These are phyloP conservation scores for Clarias laeviceps DNA, from an alignment of 2,797 vertebrate genomes.

Conservation along the genomic window DNA sequence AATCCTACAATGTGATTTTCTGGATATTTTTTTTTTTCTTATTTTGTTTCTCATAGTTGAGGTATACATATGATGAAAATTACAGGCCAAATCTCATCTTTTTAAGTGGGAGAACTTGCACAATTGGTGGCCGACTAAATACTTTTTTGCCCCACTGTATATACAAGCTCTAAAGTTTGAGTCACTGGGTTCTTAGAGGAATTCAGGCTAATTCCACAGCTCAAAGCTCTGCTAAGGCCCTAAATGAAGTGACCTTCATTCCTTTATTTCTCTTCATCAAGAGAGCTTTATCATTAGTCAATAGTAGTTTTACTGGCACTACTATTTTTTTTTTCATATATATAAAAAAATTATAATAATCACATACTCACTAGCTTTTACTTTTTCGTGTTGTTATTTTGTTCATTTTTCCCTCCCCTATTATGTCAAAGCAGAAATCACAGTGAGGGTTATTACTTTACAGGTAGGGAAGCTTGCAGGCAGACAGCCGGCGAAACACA, in stretches of 20 bases:
- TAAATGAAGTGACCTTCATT: constrained; percentile 14
- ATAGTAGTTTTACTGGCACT: not conserved
- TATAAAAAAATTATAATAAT: not conserved
- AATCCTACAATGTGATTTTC: too few relatives aligned
- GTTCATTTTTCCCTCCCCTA: constrained; percentile 16
- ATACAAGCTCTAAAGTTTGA: not conserved
- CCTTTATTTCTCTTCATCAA: too few relatives aligned
- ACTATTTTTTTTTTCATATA: not conserved
- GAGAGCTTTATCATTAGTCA: not conserved
- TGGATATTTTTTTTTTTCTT: too few relatives aligned
- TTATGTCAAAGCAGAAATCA: constrained; percentile 26
- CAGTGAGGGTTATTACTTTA: constrained; percentile 46
- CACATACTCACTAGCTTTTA: not conserved
- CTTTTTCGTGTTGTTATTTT: constrained; percentile 33
- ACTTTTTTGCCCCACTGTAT: too few relatives aligned
- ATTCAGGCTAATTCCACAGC: constrained; percentile 6
- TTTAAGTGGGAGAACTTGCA: too few relatives aligned
- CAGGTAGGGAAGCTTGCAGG: constrained; percentile 37
- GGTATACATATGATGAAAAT: too few relatives aligned
- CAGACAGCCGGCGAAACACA: constrained; percentile 40
- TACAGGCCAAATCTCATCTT: too few relatives aligned
- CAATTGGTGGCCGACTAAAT: too few relatives aligned
- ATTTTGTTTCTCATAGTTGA: too few relatives aligned
- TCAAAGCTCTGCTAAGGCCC: not conserved
- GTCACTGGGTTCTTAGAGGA: not conserved